Evolutionary conservation across 2,888 invertebrate species (phyloP).

Genomic region (Trichacis sp.): DNA sequence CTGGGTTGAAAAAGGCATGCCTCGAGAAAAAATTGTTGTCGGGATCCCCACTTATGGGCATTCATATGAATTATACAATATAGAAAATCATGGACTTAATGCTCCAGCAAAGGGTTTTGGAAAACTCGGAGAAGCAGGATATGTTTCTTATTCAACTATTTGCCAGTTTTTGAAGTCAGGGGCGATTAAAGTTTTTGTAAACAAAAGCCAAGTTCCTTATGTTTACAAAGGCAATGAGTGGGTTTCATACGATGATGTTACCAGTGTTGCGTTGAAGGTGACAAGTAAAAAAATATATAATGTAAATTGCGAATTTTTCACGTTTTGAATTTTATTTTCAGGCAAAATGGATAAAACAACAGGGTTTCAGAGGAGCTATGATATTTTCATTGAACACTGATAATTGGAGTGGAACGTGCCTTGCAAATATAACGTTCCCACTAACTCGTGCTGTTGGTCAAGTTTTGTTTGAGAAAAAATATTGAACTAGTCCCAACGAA

Average conservation of each 20-base stretch:
- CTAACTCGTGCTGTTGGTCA: slow-evolving; percentile 56
- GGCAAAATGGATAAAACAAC: slow-evolving; percentile 74
- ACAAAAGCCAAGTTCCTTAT: slow-evolving; percentile 82
- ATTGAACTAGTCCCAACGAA: too few relatives aligned
- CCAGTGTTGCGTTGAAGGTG: slow-evolving; percentile 80
- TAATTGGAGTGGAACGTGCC: slow-evolving; percentile 77
- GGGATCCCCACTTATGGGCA: slow-evolving; percentile 92
- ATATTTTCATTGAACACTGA: slow-evolving; percentile 86
- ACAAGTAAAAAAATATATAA: slow-evolving; percentile 12
- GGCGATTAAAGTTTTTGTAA: slow-evolving; percentile 75
- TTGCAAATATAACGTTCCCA: slow-evolving; percentile 63
- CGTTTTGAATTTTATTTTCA: slow-evolving; percentile 49
- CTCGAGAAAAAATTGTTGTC: slow-evolving; percentile 81
- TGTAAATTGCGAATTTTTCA: background rate
- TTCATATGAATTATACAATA: slow-evolving; percentile 74
- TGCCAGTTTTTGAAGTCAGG: slow-evolving; percentile 76
- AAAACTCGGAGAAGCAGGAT: slow-evolving; percentile 76
- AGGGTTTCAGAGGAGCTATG: slow-evolving; percentile 84
- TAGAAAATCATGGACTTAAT: slow-evolving; percentile 75
- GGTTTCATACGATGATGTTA: slow-evolving; percentile 84
- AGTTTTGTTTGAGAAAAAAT: background rate
- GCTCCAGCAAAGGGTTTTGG: slow-evolving; percentile 82
- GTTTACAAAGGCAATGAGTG: slow-evolving; percentile 79
- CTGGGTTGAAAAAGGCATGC: slow-evolving; percentile 83
- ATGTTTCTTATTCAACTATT: slow-evolving; percentile 78